Percentiles rank a stretch among this genome's conserved stretches.
These are phyloP conservation scores for Globodera rostochiensis DNA, from an alignment of 1,140 invertebrate genomes.

Conservation along the genomic window DNA sequence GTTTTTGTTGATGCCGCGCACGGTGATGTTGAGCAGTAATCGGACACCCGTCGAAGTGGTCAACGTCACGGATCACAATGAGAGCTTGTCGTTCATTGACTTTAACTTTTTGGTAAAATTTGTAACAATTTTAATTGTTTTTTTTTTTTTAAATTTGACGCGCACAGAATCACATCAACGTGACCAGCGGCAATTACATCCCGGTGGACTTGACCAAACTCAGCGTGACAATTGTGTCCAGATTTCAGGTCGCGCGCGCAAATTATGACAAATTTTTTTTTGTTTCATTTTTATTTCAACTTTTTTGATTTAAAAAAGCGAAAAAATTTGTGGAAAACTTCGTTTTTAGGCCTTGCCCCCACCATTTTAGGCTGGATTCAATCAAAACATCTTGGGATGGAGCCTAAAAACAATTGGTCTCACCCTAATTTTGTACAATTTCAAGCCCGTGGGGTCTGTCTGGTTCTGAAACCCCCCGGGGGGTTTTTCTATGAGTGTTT, in stretches of 20 bases:
- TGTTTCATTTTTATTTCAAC: neutral
- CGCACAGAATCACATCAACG: constrained; percentile 51
- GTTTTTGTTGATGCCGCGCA: constrained; percentile 53
- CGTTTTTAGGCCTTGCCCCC: too few species aligned
- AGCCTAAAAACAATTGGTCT: too few species aligned
- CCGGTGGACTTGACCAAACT: constrained; percentile 51
- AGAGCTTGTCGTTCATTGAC: constrained; percentile 33
- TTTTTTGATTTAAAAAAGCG: too few species aligned
- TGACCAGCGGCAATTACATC: constrained; percentile 53
- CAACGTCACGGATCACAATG: constrained; percentile 37
- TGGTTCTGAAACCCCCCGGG: too few species aligned
- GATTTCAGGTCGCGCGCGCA: constrained; percentile 40
- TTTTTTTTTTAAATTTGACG: constrained; percentile 9
- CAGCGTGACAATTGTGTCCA: constrained; percentile 52
- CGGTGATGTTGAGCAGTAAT: constrained; percentile 39
- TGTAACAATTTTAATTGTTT: neutral
- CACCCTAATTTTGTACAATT: too few species aligned
- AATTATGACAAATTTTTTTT: neutral
- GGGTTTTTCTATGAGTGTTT: too few species aligned
- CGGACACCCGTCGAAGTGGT: constrained; percentile 45
- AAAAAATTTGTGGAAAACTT: too few species aligned
- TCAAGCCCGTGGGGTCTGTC: too few species aligned
- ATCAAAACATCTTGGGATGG: too few species aligned
- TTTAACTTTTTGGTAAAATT: constrained; percentile 51
- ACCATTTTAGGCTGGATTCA: too few species aligned